Evolutionary conservation across 2,888 invertebrate genomes (phyloP), one percentile per base, ranked within the genome.

Genomic region (Apodemia hepburni): DNA sequence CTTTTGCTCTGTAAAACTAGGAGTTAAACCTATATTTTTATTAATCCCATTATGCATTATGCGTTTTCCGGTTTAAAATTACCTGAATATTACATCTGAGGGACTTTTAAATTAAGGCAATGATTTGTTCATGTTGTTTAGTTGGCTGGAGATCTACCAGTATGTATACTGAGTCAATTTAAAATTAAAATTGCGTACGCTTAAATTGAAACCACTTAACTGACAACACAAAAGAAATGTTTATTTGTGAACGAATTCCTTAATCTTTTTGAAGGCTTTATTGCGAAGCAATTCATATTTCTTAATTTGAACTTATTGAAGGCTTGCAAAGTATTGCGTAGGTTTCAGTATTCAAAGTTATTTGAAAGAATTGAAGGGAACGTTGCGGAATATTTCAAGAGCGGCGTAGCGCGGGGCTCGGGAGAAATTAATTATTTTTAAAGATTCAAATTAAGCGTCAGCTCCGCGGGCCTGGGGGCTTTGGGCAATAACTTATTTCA

Each of bases 391-490:
- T 64, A 57, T 64, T 64, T 51, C 59, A 60, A 60, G 64, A 51
- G 64, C 47, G 59, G 62, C 60, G 62, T 51, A n/a, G 47, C 22
- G 59, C 62, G 65, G 62, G 65, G 63, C 57, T 35, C 35, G 65
- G 63, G 51, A 63, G 62, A 63, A 63, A 67, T 65, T 66, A 66
- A 66, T 68, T 66, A 62, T 66, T 68, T 66, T 68, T 64, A 66
- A 64, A 64, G 59, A 65, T 61, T 65, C 58, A 64, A 65, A 62
- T 64, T 65, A 62, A 67, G 64, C 42, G 59, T 61, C 59, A 47
- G 59, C 62, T 47, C 64, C 64, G 47, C 33, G 45, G 27, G 61
- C 58, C 58, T 29, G 22, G 17, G 51, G 29, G 27, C 45, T 58
- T 54, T 9, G 51, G 61, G 61, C 54, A 61, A 61, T 61, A 61